phyloP scores from a whole-genome alignment of 2,797 vertebrate species.

The Diceros bicornis region DNA sequence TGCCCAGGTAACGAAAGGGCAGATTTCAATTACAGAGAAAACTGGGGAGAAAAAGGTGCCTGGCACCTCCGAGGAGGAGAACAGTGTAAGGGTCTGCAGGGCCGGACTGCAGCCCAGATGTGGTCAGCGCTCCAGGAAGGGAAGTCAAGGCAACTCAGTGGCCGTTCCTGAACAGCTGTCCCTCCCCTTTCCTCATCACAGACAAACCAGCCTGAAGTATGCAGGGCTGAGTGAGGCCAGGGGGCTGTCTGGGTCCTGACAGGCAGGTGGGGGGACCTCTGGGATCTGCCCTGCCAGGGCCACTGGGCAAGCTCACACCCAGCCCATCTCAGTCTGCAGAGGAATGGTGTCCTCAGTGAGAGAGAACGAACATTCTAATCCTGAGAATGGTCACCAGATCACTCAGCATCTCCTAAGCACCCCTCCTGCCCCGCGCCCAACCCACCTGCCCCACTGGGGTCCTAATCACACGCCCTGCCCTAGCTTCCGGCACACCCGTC shows the following conservation, averaged over 20 bases:
- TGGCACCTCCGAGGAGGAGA: constrained; percentile 67
- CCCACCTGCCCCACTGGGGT: accelerated
- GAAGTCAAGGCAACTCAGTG: neutral
- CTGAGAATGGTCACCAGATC: neutral
- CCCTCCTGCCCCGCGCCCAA: neutral
- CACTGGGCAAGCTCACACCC: constrained; percentile 26
- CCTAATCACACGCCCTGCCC: neutral
- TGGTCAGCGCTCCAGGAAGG: neutral
- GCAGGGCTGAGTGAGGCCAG: accelerated
- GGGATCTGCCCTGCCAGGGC: neutral
- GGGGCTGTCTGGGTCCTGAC: neutral
- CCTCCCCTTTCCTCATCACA: neutral
- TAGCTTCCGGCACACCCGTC: accelerated
- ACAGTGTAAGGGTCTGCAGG: constrained; percentile 51
- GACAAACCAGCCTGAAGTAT: constrained; percentile 44
- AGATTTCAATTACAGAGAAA: constrained; percentile 89
- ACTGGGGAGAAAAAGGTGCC: constrained; percentile 74
- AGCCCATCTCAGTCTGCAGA: neutral
- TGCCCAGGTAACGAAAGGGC: constrained; percentile 89
- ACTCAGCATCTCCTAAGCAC: neutral
- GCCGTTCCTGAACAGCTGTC: neutral
- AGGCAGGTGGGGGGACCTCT: constrained; percentile 4
- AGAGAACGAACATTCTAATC: neutral
- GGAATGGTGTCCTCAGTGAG: neutral
- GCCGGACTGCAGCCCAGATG: constrained; percentile 69